Evolutionary conservation across 2,888 invertebrate species (phyloP).

Genomic region (Troides helena): DNA sequence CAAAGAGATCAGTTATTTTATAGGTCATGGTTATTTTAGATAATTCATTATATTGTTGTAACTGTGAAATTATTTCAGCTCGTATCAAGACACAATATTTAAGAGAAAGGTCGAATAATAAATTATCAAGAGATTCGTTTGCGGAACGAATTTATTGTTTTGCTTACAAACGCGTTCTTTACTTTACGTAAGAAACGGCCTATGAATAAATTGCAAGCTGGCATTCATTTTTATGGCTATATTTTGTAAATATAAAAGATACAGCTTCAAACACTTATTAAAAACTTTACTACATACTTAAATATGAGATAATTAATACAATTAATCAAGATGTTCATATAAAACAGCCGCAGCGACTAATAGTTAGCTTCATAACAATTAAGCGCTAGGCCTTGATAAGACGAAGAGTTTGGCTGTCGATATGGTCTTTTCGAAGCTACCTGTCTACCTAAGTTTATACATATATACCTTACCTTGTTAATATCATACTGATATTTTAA

Average conservation of each 20-base stretch:
- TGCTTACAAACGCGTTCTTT: conserved; percentile 16
- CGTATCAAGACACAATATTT: neutral
- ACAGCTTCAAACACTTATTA: neutral
- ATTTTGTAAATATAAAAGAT: neutral
- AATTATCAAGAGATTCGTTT: conserved; percentile 20
- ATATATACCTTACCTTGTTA: no score
- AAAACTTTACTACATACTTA: neutral
- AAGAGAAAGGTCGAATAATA: conserved; percentile 16
- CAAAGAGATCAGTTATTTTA: no score
- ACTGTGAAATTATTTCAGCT: conserved; percentile 6
- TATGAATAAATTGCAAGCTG: conserved; percentile 16
- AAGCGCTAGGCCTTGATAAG: no score
- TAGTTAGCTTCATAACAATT: no score
- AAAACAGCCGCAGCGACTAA: no score
- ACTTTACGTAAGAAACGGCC: conserved; percentile 21
- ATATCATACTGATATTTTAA: no score
- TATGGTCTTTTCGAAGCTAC: no score
- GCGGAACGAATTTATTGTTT: conserved; percentile 19
- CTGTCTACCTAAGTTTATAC: no score
- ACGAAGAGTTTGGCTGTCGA: no score
- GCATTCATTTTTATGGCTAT: conserved; percentile 8
- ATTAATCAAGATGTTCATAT: neutral
- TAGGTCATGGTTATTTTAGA: no score
- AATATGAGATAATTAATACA: neutral
- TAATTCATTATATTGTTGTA: neutral